Percentiles rank a stretch among this genome's conserved stretches.
Evolutionary conservation across 1,140 invertebrate species (phyloP).

Genomic region (Stratiolaelaps scimitus): DNA sequence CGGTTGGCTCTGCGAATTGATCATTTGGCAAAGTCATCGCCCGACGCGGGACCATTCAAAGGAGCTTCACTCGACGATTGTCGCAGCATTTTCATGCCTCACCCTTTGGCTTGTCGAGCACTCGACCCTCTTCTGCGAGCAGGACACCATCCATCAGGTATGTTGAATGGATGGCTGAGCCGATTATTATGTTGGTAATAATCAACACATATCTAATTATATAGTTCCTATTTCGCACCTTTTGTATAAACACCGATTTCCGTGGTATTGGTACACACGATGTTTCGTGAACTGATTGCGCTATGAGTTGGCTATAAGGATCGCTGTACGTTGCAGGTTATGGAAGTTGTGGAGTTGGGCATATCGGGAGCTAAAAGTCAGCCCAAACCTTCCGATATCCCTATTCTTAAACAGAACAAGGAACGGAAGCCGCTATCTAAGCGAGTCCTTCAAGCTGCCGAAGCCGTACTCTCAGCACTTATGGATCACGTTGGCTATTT

Average conservation of each 20-base stretch:
- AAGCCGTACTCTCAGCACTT: constrained; percentile 60
- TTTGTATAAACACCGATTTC: no score
- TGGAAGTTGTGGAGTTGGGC: constrained; percentile 93
- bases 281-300: no score
- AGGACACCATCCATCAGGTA: constrained; percentile 19
- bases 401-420: constrained; percentile 89
- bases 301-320: no score
- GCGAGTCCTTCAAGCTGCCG: constrained; percentile 86
- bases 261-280: no score
- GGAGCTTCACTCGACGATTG: constrained; percentile 93
- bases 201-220: constrained; percentile 48
- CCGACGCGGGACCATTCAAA: constrained; percentile 90
- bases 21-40: constrained; percentile 83
- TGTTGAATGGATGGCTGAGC: no score
- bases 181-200: no score
- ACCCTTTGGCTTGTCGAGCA: constrained; percentile 74
- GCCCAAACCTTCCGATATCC: constrained; percentile 72
- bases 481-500: constrained; percentile 34
- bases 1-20: constrained; percentile 95
- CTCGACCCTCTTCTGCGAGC: constrained; percentile 19
- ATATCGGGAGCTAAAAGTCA: constrained; percentile 83
- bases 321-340: constrained; percentile 44
- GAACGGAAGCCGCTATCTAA: constrained; percentile 88
- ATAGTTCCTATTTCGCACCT: no score
- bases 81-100: constrained; percentile 81